Conservation (phyloP, 2,113 vertebrate species). For the Progne subis region DNA sequence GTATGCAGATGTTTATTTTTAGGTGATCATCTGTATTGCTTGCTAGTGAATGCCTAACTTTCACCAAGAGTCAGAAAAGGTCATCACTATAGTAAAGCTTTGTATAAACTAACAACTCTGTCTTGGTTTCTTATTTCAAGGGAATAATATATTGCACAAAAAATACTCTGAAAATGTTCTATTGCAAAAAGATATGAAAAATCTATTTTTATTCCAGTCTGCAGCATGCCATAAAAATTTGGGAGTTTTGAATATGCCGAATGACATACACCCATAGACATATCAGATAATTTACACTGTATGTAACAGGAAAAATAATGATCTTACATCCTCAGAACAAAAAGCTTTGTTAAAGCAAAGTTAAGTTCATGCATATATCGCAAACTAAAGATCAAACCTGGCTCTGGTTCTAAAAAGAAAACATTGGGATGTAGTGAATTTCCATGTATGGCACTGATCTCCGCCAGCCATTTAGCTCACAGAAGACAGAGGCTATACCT, state of each 20-base stretch:
- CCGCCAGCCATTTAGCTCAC: neutral
- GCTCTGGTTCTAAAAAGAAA: neutral
- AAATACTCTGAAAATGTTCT: neutral
- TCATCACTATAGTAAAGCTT: constrained; percentile 38
- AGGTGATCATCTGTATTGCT: constrained; percentile 7
- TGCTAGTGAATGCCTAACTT: constrained; percentile 52
- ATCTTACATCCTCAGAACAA: constrained; percentile 8
- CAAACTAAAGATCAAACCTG: neutral
- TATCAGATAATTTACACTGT: constrained; percentile 3
- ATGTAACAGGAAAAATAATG: neutral
- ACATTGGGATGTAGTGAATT: neutral
- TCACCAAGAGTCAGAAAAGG: constrained; percentile 6
- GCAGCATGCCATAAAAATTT: constrained; percentile 17
- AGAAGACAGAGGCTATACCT: neutral
- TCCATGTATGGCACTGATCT: neutral
- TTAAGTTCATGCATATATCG: neutral
- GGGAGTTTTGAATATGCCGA: constrained; percentile 5
- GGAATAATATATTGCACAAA: constrained; percentile 13
- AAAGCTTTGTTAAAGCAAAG: neutral
- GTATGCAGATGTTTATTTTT: constrained; percentile 63
- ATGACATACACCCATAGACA: neutral
- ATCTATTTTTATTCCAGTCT: constrained; percentile 21
- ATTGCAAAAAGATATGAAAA: constrained; percentile 22
- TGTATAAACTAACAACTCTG: constrained; percentile 26
- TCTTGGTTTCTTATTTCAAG: constrained; percentile 40